These are phyloP conservation scores for Cinclus mexicanus DNA, from an alignment of 2,113 vertebrate genomes.

Conservation along the genomic window DNA sequence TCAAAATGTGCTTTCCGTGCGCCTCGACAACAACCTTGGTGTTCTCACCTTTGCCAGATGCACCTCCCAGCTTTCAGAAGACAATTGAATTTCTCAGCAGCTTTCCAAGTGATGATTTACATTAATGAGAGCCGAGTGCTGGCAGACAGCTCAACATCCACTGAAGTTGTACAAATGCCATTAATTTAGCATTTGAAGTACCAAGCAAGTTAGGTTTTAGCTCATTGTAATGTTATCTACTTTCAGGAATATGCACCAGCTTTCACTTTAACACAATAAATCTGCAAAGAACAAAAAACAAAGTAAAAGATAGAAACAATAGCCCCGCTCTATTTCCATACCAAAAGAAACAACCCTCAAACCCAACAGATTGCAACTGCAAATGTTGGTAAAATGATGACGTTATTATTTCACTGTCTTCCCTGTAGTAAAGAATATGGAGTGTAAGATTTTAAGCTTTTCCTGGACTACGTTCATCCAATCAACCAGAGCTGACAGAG, in stretches of 20 bases:
- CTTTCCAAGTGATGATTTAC: not conserved
- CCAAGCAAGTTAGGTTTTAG: not conserved
- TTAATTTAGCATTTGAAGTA: not conserved
- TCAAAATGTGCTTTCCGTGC: not conserved
- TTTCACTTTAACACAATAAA: not conserved
- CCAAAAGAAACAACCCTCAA: accelerated
- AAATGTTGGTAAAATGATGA: not conserved
- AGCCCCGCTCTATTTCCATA: accelerated
- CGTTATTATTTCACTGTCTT: not conserved
- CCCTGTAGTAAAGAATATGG: not conserved
- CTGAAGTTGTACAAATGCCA: not conserved
- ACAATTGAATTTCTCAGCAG: not conserved
- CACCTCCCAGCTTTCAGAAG: not conserved
- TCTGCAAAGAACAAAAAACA: not conserved
- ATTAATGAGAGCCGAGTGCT: not conserved
- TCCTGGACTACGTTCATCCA: not conserved
- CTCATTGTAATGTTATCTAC: not conserved
- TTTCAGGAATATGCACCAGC: not conserved
- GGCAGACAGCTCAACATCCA: not conserved
- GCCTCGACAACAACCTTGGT: not conserved
- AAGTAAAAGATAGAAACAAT: not conserved
- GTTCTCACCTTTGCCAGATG: not conserved
- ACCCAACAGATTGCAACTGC: not conserved
- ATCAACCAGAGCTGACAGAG: not conserved
- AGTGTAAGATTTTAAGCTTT: not conserved